Percentiles rank a stretch among this genome's conserved stretches.
phyloP scores from a whole-genome alignment of 2,797 vertebrate genomes.

The Poeciliopsis infans region DNA sequence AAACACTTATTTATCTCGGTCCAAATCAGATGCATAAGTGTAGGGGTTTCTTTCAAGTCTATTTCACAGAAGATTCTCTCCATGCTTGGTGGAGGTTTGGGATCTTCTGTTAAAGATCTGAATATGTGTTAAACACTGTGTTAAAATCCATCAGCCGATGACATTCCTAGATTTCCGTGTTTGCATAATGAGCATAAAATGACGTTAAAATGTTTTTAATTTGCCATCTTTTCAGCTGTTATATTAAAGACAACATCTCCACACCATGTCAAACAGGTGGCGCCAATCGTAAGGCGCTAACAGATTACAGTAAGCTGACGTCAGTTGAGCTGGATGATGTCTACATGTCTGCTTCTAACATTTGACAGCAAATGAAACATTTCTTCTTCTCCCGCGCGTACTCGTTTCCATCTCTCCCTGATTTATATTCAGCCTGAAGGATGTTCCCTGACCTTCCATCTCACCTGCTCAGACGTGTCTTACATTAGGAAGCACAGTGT shows the following conservation, averaged over 20 bases:
- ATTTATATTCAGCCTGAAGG: not conserved
- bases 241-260: not conserved
- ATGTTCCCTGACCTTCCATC: slow-evolving; percentile 1
- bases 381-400: not conserved
- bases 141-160: not conserved
- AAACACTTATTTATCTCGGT: not conserved
- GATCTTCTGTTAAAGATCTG: not conserved
- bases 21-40: not conserved
- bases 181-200: not conserved
- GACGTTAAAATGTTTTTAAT: not conserved
- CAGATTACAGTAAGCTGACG: not conserved
- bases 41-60: not conserved
- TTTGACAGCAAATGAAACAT: not conserved
- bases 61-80: not conserved
- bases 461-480: slow-evolving; percentile 3
- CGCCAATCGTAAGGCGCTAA: not conserved
- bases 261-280: not conserved
- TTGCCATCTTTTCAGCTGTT: not conserved
- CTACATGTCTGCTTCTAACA: not conserved
- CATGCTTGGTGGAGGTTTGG: not conserved
- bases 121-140: not conserved
- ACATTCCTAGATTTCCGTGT: not conserved
- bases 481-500: not conserved
- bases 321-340: not conserved
- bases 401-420: not conserved